Percentiles rank a stretch among this genome's conserved stretches.
These are phyloP conservation scores for Nephrotoma guestfalica DNA, from an alignment of 2,888 invertebrate genomes.

Conservation along the genomic window DNA sequence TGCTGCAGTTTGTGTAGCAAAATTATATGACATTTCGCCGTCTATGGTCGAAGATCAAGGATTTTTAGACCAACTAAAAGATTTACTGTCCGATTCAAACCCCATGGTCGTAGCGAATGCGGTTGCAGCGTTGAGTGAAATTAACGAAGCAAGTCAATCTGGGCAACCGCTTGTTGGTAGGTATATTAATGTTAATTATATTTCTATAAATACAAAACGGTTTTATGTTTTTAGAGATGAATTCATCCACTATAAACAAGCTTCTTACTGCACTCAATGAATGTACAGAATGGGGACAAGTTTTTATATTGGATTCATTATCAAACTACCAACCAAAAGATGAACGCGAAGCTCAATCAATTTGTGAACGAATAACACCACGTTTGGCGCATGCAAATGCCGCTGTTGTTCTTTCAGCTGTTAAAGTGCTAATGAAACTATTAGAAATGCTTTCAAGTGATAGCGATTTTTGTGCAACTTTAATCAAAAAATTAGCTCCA, in stretches of 20 bases:
- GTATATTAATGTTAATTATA: neutral
- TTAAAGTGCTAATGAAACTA: slow-evolving; percentile 94
- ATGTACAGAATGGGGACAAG: slow-evolving; percentile 98
- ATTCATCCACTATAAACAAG: slow-evolving; percentile 95
- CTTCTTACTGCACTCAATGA: slow-evolving; percentile 95
- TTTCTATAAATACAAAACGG: neutral
- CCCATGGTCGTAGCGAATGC: slow-evolving; percentile 99
- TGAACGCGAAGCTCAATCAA: slow-evolving; percentile 95
- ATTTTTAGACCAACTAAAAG: slow-evolving; percentile 91
- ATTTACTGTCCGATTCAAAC: slow-evolving; percentile 95
- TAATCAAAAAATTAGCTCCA: slow-evolving; percentile 96
- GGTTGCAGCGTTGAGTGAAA: slow-evolving; percentile 95
- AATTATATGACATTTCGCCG: slow-evolving; percentile 88
- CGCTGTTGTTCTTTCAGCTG: slow-evolving; percentile 95
- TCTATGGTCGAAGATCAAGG: slow-evolving; percentile 64
- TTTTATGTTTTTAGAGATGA: slow-evolving; percentile 55
- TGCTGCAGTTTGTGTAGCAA: slow-evolving; percentile 98
- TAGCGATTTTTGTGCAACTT: slow-evolving; percentile 82
- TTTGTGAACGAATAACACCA: slow-evolving; percentile 95
- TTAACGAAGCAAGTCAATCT: slow-evolving; percentile 91
- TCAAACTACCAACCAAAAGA: slow-evolving; percentile 96
- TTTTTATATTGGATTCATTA: slow-evolving; percentile 93
- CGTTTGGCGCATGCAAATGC: slow-evolving; percentile 97
- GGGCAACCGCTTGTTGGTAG: slow-evolving; percentile 82
- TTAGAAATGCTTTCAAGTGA: slow-evolving; percentile 93